Evolutionary conservation across 1,140 invertebrate species (phyloP).

Genomic region (Laodelphax striatellus): DNA sequence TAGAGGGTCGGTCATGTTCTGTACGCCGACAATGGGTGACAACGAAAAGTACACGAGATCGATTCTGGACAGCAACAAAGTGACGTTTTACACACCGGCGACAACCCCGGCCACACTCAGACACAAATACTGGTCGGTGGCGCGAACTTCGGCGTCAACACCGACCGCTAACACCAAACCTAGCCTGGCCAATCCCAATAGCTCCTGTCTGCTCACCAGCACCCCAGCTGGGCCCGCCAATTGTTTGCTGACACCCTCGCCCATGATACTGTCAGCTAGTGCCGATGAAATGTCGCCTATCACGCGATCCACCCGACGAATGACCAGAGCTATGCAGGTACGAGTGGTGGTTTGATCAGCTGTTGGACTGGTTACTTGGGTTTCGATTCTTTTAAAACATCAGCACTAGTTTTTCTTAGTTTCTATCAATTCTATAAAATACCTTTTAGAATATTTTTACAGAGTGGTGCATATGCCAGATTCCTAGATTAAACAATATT

Average conservation of each 20-base stretch:
- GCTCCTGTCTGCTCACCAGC: conserved; percentile 33
- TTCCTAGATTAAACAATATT: too few species aligned
- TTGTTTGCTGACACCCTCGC: conserved; percentile 30
- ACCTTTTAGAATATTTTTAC: too few species aligned
- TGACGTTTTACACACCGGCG: neutral
- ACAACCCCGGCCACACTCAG: neutral
- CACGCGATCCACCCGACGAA: conserved; percentile 68
- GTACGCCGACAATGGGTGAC: too few species aligned
- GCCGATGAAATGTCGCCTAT: conserved; percentile 66
- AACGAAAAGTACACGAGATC: too few species aligned
- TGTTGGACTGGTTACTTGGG: neutral
- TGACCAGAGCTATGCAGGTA: conserved; percentile 80
- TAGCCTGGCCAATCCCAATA: neutral
- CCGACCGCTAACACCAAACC: neutral
- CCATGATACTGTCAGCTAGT: conserved; percentile 31
- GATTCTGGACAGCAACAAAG: too few species aligned
- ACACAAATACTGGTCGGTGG: conserved; percentile 7
- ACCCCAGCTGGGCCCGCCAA: conserved; percentile 36
- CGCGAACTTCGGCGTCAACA: neutral
- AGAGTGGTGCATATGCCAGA: too few species aligned
- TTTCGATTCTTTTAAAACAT: neutral
- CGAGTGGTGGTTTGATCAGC: conserved; percentile 10
- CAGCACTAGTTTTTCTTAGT: too few species aligned
- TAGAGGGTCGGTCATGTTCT: too few species aligned
- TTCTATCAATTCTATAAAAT: neutral